Evolutionary conservation across 1,140 invertebrate genomes (phyloP).

Genomic region (Aphelenchoides avenae): DNA sequence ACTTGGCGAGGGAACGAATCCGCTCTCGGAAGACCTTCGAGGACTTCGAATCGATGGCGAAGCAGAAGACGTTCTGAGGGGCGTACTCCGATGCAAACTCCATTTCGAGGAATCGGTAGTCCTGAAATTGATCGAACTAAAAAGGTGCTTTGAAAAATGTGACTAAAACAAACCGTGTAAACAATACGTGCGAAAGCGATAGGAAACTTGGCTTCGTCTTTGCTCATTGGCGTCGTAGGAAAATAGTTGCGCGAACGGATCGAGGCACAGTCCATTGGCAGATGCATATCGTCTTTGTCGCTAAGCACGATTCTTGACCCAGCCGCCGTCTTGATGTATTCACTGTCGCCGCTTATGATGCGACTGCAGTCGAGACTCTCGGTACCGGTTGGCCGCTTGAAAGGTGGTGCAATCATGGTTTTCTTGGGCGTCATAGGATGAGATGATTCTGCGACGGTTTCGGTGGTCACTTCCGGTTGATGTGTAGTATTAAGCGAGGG

Average conservation of each 20-base stretch:
- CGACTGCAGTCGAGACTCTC: no score
- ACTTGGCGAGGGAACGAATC: constrained; percentile 25
- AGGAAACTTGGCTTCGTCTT: constrained; percentile 38
- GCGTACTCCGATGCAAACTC: constrained; percentile 38
- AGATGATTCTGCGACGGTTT: no score
- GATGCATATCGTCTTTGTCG: no score
- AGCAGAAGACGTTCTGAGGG: constrained; percentile 43
- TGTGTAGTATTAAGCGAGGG: no score
- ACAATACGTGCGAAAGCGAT: constrained; percentile 40
- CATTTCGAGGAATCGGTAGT: constrained; percentile 38
- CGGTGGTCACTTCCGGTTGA: no score
- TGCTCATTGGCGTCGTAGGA: not conserved
- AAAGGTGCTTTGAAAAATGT: no score
- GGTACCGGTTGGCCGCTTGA: no score
- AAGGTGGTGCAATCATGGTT: no score
- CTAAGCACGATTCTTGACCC: no score
- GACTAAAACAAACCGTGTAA: constrained; percentile 23
- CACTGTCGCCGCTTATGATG: no score
- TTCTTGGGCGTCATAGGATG: no score
- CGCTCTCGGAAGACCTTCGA: constrained; percentile 14
- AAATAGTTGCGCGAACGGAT: constrained; percentile 34
- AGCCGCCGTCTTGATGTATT: no score
- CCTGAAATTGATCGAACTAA: constrained; percentile 42
- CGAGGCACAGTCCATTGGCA: constrained; percentile 28
- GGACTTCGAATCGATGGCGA: constrained; percentile 31